These are phyloP conservation scores for Scartelaos histophorus DNA, from an alignment of 2,113 vertebrate species.

Conservation along the genomic window DNA sequence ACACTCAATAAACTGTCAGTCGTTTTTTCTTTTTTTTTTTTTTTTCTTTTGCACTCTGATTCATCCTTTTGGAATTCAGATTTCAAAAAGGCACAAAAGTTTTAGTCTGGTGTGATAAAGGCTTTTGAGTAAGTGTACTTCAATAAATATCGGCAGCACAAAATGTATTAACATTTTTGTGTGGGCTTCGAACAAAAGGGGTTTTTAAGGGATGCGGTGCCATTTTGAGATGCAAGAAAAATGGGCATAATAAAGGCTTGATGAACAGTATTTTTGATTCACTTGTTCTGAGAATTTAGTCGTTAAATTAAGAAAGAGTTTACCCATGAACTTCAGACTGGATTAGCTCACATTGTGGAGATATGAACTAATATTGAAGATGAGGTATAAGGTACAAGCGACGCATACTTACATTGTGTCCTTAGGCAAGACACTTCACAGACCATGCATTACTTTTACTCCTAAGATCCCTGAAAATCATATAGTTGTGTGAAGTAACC, in stretches of 20 bases:
- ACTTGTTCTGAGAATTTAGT: no score
- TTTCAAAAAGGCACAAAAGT: not conserved
- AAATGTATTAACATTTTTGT: no score
- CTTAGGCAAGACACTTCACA: no score
- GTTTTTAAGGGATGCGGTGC: no score
- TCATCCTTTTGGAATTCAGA: conserved; percentile 15
- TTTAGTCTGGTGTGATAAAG: not conserved
- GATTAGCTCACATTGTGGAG: not conserved
- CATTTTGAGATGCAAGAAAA: no score
- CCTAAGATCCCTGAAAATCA: not conserved
- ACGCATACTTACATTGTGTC: not conserved
- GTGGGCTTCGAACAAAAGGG: no score
- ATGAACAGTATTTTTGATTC: no score
- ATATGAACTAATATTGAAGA: not conserved
- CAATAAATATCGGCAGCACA: not conserved
- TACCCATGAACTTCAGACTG: not conserved
- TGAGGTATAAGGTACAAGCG: not conserved
- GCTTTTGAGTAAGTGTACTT: not conserved
- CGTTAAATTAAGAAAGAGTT: no score
- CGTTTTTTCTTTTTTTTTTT: conserved; percentile 23
- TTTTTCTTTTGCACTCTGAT: conserved; percentile 21
- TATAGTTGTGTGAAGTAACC: not conserved
- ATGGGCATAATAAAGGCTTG: no score
- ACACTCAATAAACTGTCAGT: conserved; percentile 47
- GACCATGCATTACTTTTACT: not conserved